Evolutionary conservation across 2,797 vertebrate species (phyloP).

Genomic region (Scarus forsteni): DNA sequence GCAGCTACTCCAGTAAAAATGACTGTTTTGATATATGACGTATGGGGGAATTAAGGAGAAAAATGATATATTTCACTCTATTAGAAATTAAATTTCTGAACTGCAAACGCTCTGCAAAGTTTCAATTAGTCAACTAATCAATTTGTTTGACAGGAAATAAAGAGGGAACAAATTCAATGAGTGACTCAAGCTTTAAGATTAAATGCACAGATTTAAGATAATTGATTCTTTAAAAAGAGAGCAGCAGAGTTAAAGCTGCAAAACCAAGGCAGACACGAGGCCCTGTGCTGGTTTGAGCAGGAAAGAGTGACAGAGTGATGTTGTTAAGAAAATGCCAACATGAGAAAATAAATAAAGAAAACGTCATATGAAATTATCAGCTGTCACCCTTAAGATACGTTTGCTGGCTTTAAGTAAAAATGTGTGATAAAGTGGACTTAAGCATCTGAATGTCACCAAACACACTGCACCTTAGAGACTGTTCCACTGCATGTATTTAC

Average conservation of each 20-base stretch:
- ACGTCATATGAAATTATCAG: too few species aligned
- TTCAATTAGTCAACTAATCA: neutral
- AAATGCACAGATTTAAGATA: neutral
- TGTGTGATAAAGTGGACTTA: too few species aligned
- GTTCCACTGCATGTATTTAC: too few species aligned
- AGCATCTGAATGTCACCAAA: too few species aligned
- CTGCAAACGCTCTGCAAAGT: neutral
- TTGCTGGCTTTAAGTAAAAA: too few species aligned
- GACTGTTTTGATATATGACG: constrained; percentile 31
- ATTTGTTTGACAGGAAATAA: constrained; percentile 1
- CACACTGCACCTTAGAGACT: too few species aligned
- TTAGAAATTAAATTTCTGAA: constrained; percentile 33
- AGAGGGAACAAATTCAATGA: constrained; percentile 1
- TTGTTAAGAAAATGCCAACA: too few species aligned
- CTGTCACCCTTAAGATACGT: too few species aligned
- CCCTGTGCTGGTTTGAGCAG: neutral
- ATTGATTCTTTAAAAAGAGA: neutral
- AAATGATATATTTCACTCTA: constrained; percentile 11
- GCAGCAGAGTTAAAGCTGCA: neutral
- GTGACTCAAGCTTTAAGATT: neutral
- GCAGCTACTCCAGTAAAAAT: constrained; percentile 35
- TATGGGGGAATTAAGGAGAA: constrained; percentile 6
- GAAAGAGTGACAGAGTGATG: neutral
- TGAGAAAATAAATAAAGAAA: too few species aligned
- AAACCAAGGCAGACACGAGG: neutral